Percentiles rank a stretch among this genome's conserved stretches.
These are phyloP conservation scores for Vanessa atalanta DNA, from an alignment of 1,140 invertebrate species.

Conservation along the genomic window DNA sequence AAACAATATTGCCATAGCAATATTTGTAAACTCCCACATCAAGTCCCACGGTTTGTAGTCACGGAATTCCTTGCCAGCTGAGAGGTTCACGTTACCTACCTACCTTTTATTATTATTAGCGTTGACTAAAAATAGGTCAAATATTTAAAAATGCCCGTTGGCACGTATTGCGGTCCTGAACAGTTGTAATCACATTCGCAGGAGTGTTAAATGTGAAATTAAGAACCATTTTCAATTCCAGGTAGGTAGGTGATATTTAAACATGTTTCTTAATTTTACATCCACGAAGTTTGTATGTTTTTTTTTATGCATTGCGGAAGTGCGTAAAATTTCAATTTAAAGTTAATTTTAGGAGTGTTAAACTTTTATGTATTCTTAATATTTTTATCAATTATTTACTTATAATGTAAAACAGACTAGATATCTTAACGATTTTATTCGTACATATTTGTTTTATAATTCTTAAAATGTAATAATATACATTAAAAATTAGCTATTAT, in stretches of 20 bases:
- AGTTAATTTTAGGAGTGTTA: too few species aligned
- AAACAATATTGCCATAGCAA: constrained; percentile 48
- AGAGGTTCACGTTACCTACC: constrained; percentile 80
- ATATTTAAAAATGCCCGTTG: constrained; percentile 77
- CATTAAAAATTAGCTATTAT: too few species aligned
- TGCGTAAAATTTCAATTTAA: too few species aligned
- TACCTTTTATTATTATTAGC: constrained; percentile 80
- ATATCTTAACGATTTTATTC: too few species aligned
- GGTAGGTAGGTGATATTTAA: neutral
- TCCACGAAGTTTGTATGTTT: too few species aligned
- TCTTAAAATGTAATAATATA: too few species aligned
- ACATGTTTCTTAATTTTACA: neutral
- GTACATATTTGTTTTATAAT: too few species aligned
- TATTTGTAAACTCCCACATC: constrained; percentile 40
- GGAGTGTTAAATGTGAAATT: constrained; percentile 44
- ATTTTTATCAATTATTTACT: too few species aligned
- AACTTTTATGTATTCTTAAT: too few species aligned
- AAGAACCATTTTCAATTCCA: neutral
- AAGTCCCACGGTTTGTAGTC: constrained; percentile 13
- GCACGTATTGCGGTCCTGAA: constrained; percentile 61
- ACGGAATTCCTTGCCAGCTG: constrained; percentile 61
- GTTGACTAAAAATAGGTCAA: constrained; percentile 78
- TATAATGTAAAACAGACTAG: too few species aligned
- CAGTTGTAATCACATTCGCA: constrained; percentile 61
- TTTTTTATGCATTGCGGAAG: too few species aligned